Base-by-base conservation (phyloP, 1,140 invertebrate species). In the Drosophila kikkawai region DNA sequence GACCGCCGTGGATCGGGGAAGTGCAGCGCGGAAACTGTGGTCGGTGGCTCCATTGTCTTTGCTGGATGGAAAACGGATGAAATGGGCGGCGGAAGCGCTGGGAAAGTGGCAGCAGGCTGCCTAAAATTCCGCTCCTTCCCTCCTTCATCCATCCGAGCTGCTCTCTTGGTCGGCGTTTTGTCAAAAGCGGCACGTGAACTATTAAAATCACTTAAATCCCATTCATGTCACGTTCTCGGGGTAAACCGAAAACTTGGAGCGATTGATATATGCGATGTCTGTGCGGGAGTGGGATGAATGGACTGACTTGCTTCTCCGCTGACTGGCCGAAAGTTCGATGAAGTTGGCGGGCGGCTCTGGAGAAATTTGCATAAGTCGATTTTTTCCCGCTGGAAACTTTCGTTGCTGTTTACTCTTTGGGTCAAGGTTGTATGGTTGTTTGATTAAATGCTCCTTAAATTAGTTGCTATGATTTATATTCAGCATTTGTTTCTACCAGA, bases 131-230 rank as follows among this genome's bases (percentile, higher is more conserved):
- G 44, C 37, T 36, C 53, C 47, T 42, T 36, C 53, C 47, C 37
- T 17, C 7, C 48, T 17, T 15, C 48, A 50, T 11, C 34, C 29
- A 4, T 12, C n/a, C 17, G 56, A 50, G 34, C 50, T 42, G 61
- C 34, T 29, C 55, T 36, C 66, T 17, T 34, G 55, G 63, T 69
- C 85, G 75, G 86, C 79, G 73, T 91, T 75, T 82, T 91, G 87
- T 82, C 87, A 83, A 82, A 78, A 87, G 74, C 73, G 74, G 87
- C 87, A 91, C 87, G 87, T 91, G 87, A 91, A 91, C 87, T 87
- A 91, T 91, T 91, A 83, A 91, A 91, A 91, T 91, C 87, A 91
- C 87, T 91, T 91, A 87, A 79, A 63, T 86, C 73, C 87, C 75
- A 91, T 91, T 91, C 87, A 83, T 74, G 82, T 91, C 87, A 91